Conservation (phyloP, 2,113 vertebrate species). For the Marmota monax region DNA sequence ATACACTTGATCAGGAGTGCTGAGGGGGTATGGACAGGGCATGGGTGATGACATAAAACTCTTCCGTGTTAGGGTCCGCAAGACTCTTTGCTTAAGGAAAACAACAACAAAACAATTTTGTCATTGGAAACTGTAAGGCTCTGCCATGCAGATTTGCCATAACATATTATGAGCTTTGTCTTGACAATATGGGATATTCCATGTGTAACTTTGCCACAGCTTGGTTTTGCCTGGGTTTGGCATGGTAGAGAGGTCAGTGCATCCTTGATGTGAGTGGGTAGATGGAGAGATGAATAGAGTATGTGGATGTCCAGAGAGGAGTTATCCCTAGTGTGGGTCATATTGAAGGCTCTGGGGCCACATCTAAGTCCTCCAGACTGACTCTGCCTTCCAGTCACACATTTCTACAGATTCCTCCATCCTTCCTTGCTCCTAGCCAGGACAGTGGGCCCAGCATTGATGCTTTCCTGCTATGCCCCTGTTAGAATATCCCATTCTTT, state of each 20-base stretch:
- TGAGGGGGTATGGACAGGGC: background rate
- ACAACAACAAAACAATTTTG: too few species aligned
- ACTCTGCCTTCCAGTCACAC: background rate
- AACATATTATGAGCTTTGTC: background rate
- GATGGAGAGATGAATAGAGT: background rate
- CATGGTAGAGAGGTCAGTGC: too few species aligned
- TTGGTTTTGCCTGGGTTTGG: background rate
- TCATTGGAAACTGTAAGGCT: background rate
- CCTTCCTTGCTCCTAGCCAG: too few species aligned
- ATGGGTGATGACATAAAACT: rapidly evolving
- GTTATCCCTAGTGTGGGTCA: background rate
- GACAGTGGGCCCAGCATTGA: background rate
- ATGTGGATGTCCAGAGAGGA: background rate
- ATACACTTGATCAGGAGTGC: background rate
- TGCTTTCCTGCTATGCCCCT: background rate
- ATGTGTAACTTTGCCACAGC: background rate
- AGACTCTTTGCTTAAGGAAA: background rate
- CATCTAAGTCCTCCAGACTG: background rate
- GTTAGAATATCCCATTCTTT: background rate
- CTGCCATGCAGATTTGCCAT: background rate
- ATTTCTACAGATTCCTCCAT: background rate
- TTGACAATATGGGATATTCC: background rate
- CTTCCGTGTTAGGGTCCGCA: background rate
- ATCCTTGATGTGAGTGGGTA: background rate
- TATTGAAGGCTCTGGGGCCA: background rate